Evolutionary conservation across 2,797 vertebrate species (phyloP), one percentile per base, ranked within the genome.

Genomic region (Sebastes matsubarae): DNA sequence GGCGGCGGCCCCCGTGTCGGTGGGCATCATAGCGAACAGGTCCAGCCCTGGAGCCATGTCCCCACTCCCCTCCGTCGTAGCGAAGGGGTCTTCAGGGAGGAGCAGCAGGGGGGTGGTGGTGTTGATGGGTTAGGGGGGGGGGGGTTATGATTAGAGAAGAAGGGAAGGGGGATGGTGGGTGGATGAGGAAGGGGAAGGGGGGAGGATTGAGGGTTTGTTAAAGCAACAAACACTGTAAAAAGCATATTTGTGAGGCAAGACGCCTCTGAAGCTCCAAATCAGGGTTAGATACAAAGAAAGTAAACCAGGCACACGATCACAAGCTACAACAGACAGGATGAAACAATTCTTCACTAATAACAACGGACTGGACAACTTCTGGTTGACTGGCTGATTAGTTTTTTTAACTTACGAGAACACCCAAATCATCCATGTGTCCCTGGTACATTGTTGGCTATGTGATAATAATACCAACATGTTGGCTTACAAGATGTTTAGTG

Each of bases 21-120:
- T 80, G 87, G 98, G 97, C 96, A 96, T 99, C 98, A 99, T 99
- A 88, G 98, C 98, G 94, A 99, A 99, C 94, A 99, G 98, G 96
- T 99, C 98, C 96, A 99, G 94, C 96, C 96, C 98, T 69, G 97
- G 97, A 87, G 97, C 97, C 95, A 97, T 96, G 92, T 97, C 97
- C 87, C 96, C 96, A 83, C 97, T 99, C 92, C 98, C 98, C 96
- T 99, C 98, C 4, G 98, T 98, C 3, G 98, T 97, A 90, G 98
- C 98, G 92, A 99, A 99, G 92, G 98, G 98, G 97, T 99, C 98
- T 99, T 98, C 80, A 64, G 81, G 81, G 82, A 78, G 50, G 85
- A 91, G 83, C 78, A 94, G 85, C 75, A 71, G 70, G 32, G 58
- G 32, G 59, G 24, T 38, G 57, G 61, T 61, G 79, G 75, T 30